Evolutionary conservation across 2,113 vertebrate species (phyloP).

Genomic region (Theropithecus gelada): DNA sequence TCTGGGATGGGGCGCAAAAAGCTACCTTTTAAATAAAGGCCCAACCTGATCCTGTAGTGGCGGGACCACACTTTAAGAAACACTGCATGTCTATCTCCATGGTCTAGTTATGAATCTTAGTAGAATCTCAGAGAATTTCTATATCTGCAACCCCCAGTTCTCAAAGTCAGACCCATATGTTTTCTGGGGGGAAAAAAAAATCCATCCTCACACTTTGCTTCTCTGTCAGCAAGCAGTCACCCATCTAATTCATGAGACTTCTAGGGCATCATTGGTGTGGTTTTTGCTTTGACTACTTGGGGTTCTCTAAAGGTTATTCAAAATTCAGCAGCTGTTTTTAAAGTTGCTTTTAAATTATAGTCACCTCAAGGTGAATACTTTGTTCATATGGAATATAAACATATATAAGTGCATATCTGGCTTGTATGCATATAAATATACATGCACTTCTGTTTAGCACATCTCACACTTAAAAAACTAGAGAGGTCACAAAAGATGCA

Average conservation of each 20-base stretch:
- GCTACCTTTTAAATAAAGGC: not conserved
- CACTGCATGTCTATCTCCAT: not conserved
- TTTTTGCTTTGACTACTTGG: not conserved
- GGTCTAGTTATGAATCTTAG: constrained; percentile 14
- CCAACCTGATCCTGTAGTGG: not conserved
- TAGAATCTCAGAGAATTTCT: not conserved
- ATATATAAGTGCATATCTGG: not conserved
- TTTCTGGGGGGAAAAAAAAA: not conserved
- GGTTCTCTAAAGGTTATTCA: not conserved
- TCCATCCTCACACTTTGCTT: not conserved
- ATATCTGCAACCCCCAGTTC: not conserved
- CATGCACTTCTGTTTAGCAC: not conserved
- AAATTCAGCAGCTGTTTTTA: constrained; percentile 25
- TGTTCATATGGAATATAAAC: not conserved
- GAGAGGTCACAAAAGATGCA: not conserved
- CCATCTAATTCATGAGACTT: not conserved
- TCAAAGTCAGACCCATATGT: not conserved
- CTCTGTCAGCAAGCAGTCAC: not conserved
- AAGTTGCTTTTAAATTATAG: not conserved
- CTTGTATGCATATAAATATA: not conserved
- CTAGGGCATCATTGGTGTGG: not conserved
- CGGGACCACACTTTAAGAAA: constrained; percentile 13
- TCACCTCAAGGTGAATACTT: not conserved
- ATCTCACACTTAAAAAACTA: constrained; percentile 20
- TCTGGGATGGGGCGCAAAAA: not conserved